These are phyloP conservation scores for Leucania comma DNA, from an alignment of 2,888 invertebrate genomes.

Conservation along the genomic window DNA sequence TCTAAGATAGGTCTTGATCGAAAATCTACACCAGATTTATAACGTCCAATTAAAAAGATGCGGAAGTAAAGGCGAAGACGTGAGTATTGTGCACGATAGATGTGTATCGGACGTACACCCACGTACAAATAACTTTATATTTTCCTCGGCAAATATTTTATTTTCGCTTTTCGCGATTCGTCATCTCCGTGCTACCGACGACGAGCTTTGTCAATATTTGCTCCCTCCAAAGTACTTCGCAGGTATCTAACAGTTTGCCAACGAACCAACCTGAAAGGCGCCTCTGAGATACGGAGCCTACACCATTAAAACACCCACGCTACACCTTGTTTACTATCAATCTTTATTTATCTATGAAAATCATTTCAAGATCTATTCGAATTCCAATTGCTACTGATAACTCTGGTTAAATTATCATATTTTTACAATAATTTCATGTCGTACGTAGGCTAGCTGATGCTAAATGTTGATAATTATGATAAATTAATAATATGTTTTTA, in stretches of 20 bases:
- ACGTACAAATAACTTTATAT: conserved; percentile 33
- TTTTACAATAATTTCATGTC: conserved; percentile 44
- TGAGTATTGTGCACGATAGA: conserved; percentile 54
- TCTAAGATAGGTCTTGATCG: conserved; percentile 35
- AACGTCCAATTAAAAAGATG: conserved; percentile 57
- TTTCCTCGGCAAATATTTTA: conserved; percentile 46
- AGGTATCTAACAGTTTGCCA: conserved; percentile 57
- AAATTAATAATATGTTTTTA: conserved; percentile 21
- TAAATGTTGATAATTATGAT: conserved; percentile 42
- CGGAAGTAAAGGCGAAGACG: conserved; percentile 51
- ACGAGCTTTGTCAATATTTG: conserved; percentile 79
- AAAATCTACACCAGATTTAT: conserved; percentile 46
- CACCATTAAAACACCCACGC: conserved; percentile 64
- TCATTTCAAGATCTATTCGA: conserved; percentile 43
- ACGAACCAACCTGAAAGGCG: conserved; percentile 73
- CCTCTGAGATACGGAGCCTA: conserved; percentile 66
- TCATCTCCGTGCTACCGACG: conserved; percentile 62
- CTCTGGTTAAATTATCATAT: conserved; percentile 56
- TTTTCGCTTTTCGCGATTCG: conserved; percentile 65
- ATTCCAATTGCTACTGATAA: conserved; percentile 29
- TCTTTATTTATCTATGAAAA: conserved; percentile 61
- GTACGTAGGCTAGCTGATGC: conserved; percentile 28
- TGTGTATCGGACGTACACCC: conserved; percentile 38
- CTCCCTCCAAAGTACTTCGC: conserved; percentile 58
- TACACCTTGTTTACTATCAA: conserved; percentile 64